Percentiles rank a stretch among this genome's conserved stretches.
These are phyloP conservation scores for Dicrostonyx torquatus DNA, from an alignment of 2,797 vertebrate species.

Conservation along the genomic window DNA sequence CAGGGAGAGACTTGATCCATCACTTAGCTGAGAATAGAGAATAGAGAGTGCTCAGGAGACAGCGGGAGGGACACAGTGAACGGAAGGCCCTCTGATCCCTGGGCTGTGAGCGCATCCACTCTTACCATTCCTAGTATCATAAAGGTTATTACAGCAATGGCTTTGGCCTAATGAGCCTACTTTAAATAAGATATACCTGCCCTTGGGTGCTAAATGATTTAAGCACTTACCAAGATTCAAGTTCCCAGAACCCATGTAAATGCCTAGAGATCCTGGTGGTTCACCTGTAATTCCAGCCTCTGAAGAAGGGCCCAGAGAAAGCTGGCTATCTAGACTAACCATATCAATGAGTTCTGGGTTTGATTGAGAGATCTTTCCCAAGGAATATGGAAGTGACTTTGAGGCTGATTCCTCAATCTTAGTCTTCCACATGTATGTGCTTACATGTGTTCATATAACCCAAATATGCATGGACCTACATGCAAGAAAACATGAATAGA, in stretches of 20 bases:
- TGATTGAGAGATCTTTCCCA: neutral
- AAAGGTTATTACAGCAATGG: neutral
- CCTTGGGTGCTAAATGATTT: neutral
- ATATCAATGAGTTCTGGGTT: neutral
- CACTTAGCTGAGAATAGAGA: neutral
- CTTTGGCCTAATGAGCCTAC: neutral
- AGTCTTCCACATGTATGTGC: neutral
- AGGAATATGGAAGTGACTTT: neutral
- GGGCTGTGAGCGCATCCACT: neutral
- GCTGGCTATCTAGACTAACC: neutral
- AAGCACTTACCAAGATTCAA: neutral
- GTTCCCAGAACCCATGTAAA: neutral
- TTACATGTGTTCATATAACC: neutral
- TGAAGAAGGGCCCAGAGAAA: neutral
- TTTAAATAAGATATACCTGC: neutral
- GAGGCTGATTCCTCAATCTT: neutral
- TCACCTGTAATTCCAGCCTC: neutral
- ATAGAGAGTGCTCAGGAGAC: neutral
- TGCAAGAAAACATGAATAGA: neutral
- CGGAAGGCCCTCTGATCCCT: neutral
- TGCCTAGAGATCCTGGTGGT: neutral
- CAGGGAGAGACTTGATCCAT: neutral
- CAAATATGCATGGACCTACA: neutral
- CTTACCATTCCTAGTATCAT: neutral
- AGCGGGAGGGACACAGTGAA: neutral